These are phyloP conservation scores for Fistularia tabacaria DNA, from an alignment of 2,797 vertebrate genomes.

Conservation along the genomic window DNA sequence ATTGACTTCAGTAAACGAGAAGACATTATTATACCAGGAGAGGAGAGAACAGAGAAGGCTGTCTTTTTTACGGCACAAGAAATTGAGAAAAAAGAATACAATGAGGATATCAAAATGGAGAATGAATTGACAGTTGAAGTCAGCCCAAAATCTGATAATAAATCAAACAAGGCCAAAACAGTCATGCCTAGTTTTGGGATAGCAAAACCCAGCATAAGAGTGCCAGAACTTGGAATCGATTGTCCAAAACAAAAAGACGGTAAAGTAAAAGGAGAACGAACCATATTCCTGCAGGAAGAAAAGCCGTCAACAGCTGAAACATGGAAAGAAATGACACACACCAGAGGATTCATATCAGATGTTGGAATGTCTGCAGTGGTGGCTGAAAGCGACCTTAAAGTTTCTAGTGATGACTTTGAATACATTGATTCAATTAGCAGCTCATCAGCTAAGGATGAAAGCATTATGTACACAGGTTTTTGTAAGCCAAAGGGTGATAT, in stretches of 20 bases:
- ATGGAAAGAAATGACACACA: slow-evolving; percentile 5
- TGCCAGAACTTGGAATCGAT: slow-evolving; percentile 57
- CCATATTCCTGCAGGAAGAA: slow-evolving; percentile 26
- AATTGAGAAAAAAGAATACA: slow-evolving; percentile 9
- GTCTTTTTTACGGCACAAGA: background rate
- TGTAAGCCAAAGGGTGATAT: slow-evolving; percentile 23
- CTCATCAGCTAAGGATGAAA: slow-evolving; percentile 14
- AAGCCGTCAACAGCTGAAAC: slow-evolving; percentile 29
- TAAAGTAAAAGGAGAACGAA: slow-evolving; percentile 22
- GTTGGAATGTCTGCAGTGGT: slow-evolving; percentile 22
- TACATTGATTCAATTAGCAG: slow-evolving; percentile 43
- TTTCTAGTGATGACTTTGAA: slow-evolving; percentile 24
- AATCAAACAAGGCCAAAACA: slow-evolving; percentile 54
- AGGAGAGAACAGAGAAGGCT: slow-evolving; percentile 3
- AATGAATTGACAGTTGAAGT: slow-evolving; percentile 7
- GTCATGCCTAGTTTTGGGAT: slow-evolving; percentile 48
- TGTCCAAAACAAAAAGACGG: slow-evolving; percentile 50
- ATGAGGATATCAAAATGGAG: slow-evolving; percentile 11
- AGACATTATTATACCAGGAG: too few species aligned
- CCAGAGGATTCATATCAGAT: slow-evolving; percentile 17
- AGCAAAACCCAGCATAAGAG: slow-evolving; percentile 54
- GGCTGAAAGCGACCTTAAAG: slow-evolving; percentile 5
- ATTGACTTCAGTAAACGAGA: slow-evolving; percentile 34
- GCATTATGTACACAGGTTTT: slow-evolving; percentile 4
- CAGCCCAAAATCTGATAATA: slow-evolving; percentile 40